Evolutionary conservation across 2,888 invertebrate genomes (phyloP).

Genomic region (Muscina levida): DNA sequence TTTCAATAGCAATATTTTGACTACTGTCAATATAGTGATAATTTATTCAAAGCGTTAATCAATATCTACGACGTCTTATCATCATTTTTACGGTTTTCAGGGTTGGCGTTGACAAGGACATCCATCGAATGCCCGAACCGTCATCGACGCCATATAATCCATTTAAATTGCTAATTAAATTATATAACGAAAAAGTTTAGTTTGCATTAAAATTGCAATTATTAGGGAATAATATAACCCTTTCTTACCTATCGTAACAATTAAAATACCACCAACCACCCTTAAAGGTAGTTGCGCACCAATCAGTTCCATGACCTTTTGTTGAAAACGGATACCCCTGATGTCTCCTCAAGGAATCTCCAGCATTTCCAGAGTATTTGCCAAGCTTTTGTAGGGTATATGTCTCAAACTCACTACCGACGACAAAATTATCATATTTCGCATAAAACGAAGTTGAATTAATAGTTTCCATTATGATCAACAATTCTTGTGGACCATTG

Average conservation of each 20-base stretch:
- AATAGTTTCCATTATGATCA: not conserved
- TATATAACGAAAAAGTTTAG: no score
- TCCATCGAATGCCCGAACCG: no score
- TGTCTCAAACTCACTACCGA: not conserved
- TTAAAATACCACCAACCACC: slow-evolving; percentile 40
- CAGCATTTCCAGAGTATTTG: slow-evolving; percentile 1
- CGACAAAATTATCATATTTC: not conserved
- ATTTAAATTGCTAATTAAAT: no score
- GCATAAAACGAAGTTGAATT: not conserved
- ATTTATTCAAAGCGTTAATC: no score
- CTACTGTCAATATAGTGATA: no score
- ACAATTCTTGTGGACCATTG: not conserved
- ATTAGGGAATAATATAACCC: no score
- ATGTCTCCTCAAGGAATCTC: not conserved
- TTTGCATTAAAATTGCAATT: no score
- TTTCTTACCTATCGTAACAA: slow-evolving; percentile 38
- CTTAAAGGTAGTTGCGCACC: slow-evolving; percentile 10
- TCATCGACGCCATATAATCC: no score
- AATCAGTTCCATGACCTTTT: not conserved
- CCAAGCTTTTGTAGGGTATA: not conserved
- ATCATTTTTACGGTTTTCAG: no score
- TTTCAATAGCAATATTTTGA: no score
- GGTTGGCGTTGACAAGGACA: no score
- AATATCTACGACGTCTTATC: no score
- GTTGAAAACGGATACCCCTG: slow-evolving; percentile 2